Evolutionary conservation across 2,888 invertebrate genomes (phyloP), one percentile per base, ranked within the genome.

Genomic region (Coelogynopora nodosa): DNA sequence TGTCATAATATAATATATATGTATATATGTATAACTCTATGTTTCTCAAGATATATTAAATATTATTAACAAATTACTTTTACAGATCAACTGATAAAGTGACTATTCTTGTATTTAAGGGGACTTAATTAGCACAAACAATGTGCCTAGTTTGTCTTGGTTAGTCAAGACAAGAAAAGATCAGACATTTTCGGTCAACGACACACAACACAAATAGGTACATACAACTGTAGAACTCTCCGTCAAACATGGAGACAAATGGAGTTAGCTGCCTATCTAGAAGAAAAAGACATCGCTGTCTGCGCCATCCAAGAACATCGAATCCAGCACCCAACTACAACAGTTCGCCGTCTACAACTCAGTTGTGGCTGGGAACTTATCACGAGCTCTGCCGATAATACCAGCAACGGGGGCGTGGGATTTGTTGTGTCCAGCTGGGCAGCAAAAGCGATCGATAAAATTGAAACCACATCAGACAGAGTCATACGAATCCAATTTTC

Each of bases 381-480:
- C 49, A 49, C 49, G 49, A 49, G 49, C 49, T 49, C 49, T 49
- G 49, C 49, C 49, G 49, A 49, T 49, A 49, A 49, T 49, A 49
- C 49, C 49, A 49, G 49, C 49, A 49, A 49, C 49, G 49, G 49
- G 49, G 49, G 49, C 49, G 49, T 49, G 49, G 49, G 49, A 49
- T 49, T 49, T 49, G 49, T 49, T 74, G 27, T 74, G 27, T 74
- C 18, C 74, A 74, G 74, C 74, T 74, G 74, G 74, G 74, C 74
- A 74, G 74, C 74, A 74, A 74, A 74, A 74, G 74, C 74, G 74
- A 74, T 74, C 27, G 74, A 74, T 74, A 74, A 74, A 74, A 74
- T 74, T 74, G 74, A 74, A 74, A 74, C 74, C 74, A 74, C 74
- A 74, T 74, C 74, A 74, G 74, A 74, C 74, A 74, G 74, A 74